Evolutionary conservation across 37 sponge, comb jelly and placozoan genomes (phyloP).

Genomic region (Geodia barretti): DNA sequence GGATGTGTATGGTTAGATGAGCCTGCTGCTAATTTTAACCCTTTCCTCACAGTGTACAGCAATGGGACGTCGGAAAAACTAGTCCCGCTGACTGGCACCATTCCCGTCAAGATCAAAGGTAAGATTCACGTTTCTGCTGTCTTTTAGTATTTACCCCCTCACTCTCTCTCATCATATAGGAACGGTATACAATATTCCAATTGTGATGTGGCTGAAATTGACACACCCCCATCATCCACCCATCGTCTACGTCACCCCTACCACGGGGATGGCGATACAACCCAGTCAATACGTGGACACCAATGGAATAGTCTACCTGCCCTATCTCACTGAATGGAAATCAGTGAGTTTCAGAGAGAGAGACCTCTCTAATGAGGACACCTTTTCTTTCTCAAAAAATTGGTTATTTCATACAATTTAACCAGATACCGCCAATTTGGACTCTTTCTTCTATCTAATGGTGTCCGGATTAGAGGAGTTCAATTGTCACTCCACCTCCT

Average conservation of each 20-base stretch:
- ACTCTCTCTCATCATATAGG: conserved; percentile 36
- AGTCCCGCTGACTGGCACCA: conserved; percentile 78
- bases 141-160: too few species aligned
- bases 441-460: too few species aligned
- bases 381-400: not conserved
- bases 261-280: conserved; percentile 85
- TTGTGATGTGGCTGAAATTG: conserved; percentile 79
- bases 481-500: not conserved
- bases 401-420: not conserved
- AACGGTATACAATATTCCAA: conserved; percentile 92
- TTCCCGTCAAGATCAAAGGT: conserved; percentile 84
- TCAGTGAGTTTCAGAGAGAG: not conserved
- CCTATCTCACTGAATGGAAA: conserved; percentile 96
- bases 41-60: conserved; percentile 21
- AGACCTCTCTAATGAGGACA: too few species aligned
- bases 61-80: conserved; percentile 49
- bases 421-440: too few species aligned
- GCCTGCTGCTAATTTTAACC: too few species aligned
- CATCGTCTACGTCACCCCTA: conserved; percentile 85
- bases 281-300: conserved; percentile 88
- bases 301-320: conserved; percentile 88
- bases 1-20: too few species aligned
- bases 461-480: too few species aligned
- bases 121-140: too few species aligned
- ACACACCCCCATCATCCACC: conserved; percentile 82